Evolutionary conservation across 2,888 invertebrate genomes (phyloP).

Genomic region (Ophioninae sp.): DNA sequence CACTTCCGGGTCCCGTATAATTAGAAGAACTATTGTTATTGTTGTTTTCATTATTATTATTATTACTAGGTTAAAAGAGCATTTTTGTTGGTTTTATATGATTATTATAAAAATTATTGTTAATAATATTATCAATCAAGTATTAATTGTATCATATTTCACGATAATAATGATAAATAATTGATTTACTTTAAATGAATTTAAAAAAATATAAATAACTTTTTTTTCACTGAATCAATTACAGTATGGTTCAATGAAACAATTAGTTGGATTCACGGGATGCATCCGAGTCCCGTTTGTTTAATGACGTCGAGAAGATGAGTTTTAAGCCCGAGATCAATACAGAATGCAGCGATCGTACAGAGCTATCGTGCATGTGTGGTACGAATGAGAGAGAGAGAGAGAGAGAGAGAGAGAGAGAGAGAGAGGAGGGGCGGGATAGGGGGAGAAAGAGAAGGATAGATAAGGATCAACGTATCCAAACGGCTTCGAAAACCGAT

Average conservation of each 20-base stretch:
- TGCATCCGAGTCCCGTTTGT: conserved; percentile 1
- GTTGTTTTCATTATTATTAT: too few relatives aligned
- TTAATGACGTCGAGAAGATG: conserved; percentile 31
- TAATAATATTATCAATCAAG: too few relatives aligned
- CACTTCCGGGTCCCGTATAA: conserved; percentile 7
- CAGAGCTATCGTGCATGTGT: conserved; percentile 25
- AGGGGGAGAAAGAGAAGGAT: conserved; percentile 41
- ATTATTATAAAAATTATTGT: too few relatives aligned
- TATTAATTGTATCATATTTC: too few relatives aligned
- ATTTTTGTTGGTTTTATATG: too few relatives aligned
- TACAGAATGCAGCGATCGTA: conserved; percentile 29
- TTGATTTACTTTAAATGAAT: too few relatives aligned
- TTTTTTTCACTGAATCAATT: background rate
- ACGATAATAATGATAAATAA: too few relatives aligned
- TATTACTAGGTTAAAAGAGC: too few relatives aligned
- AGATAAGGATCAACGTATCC: conserved; percentile 75
- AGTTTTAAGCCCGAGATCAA: conserved; percentile 44
- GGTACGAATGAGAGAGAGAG: conserved; percentile 37
- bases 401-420: conserved; percentile 11
- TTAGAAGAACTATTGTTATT: conserved; percentile 24
- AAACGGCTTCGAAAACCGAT: conserved; percentile 70
- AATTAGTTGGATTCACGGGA: conserved; percentile 58
- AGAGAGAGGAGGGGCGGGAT: conserved; percentile 16
- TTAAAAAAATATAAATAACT: conserved; percentile 4
- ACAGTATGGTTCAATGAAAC: conserved; percentile 58